Base-by-base conservation (phyloP, 2,113 vertebrate species). In the Oxygymnocypris stewartii region DNA sequence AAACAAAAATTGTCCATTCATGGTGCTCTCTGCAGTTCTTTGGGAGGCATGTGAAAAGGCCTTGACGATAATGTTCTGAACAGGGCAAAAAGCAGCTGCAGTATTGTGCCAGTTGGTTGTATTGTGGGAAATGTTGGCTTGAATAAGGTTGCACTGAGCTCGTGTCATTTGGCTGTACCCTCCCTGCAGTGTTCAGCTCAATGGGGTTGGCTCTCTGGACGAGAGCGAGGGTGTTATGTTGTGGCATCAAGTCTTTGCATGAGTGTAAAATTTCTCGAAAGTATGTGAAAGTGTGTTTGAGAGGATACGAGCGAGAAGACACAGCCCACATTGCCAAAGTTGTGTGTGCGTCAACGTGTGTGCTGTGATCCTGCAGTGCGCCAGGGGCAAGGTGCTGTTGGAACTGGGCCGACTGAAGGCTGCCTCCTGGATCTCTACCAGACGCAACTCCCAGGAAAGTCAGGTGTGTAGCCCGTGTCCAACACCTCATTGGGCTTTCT, bases 401-500 rank as follows among this genome's bases (percentile, higher is more conserved):
- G 97, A 99, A 88, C 94, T 99, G 4, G 98, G 98, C 25, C 95
- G 98, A 69, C 85, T 99, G 90, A 93, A 96, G 92, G 96, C 97
- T 79, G 96, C 96, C 4, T 96, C 97, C 20, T 98, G 97, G 96
- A 91, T 96, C 8, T 94, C 97, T 2, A 94, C 95, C 13, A 92
- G 95, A 93, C 96, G 92, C 85, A 94, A 93, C 51, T 95, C 96
- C 4, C 94, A 93, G 18, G 95, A 93, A 85, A 96, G 95, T 88
- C 96, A 98, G 97, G 97, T 98, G 87, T 89, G 95, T 93, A 87
- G 85, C 12, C 18, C 13, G 23, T 7, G n/a, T 3, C 20, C 12
- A 16, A 44, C 59, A 31, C 28, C 31, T 69, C 25, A 31, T 74
- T 28, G 85, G 51, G 73, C 82, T 82, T 74, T 73, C 42, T 44